Conservation (phyloP, 23 tunicate genomes). For the Pegea sp. region DNA sequence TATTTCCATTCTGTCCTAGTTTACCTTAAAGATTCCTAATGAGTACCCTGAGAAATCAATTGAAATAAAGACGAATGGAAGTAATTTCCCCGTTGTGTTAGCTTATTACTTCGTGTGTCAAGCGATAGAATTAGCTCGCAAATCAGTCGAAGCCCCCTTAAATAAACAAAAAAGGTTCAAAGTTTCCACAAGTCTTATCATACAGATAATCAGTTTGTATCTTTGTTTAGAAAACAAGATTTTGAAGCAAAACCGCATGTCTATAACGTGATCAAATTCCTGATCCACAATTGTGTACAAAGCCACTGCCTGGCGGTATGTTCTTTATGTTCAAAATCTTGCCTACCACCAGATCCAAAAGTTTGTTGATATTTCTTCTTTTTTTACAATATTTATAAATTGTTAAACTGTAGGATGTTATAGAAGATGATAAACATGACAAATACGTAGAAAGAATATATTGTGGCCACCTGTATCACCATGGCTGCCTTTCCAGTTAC, state of each 20-base stretch:
- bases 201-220: background rate
- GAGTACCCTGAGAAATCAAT: constrained; percentile 39
- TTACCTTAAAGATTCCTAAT: constrained; percentile 33
- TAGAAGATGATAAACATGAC: constrained; percentile 21
- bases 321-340: constrained; percentile 31
- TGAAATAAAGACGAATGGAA: constrained; percentile 10
- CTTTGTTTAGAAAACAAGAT: constrained; percentile 12
- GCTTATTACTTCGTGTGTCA: constrained; percentile 73
- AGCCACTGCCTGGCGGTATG: constrained; percentile 55
- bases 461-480: constrained; percentile 86
- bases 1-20: too few relatives aligned
- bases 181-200: too few relatives aligned
- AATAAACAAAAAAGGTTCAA: too few relatives aligned
- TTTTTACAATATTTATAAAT: too few relatives aligned
- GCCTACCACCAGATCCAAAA: constrained; percentile 47
- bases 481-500: constrained; percentile 71
- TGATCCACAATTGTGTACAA: constrained; percentile 32
- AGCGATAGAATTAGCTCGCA: constrained; percentile 71
- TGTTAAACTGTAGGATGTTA: constrained; percentile 23
- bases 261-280: constrained; percentile 56
- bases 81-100: constrained; percentile 57
- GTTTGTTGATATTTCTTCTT: too few relatives aligned
- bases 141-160: constrained; percentile 69
- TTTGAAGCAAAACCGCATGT: constrained; percentile 74
- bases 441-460: constrained; percentile 72